Evolutionary conservation across 2,113 vertebrate species (phyloP), one percentile per base, ranked within the genome.

Genomic region (Amblyopsis rosae): DNA sequence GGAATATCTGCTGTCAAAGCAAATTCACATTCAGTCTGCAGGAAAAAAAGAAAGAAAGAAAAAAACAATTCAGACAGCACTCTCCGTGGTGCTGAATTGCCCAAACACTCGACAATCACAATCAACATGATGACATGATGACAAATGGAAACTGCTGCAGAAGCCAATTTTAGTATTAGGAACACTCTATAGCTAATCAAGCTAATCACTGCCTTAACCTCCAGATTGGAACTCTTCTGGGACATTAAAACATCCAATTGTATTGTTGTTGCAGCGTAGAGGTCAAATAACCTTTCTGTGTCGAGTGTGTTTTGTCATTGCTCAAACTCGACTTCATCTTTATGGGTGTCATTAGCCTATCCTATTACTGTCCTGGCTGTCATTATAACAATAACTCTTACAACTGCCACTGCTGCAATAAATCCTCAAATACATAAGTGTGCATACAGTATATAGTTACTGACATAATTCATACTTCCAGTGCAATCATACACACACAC

Each of bases 71-170:
- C 48, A 53, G n/a, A 61, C n/a, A 6, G 12, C 0, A 35, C 75
- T 80, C 62, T 65, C 72, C 69, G 56, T 67, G 66, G 67, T 76
- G 63, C 82, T 82, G 80, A 83, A 86, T 67, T 55, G 62, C 70
- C 60, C 62, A 15, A 55, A 60, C 62, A 26, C 35, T 71, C 70
- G 33, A 47, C 72, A 84, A 78, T 78, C 75, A 76, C 63, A 26
- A 59, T 41, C 35, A 45, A 13, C 68, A 70, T 45, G 8, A 26
- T 26, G 26, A 41, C 35, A 41, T 11, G 32, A 12, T 58, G 65
- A 35, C 67, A 56, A 46, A 62, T 57, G 50, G 49, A 61, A 66
- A 69, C 41, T 54, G 48, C 71, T 32, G 67, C 54, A 48, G 61
- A 62, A 64, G 6, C 41, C 62, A 68, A 56, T 81, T 79, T 72